Percentiles rank a stretch among this genome's conserved stretches.
phyloP scores from a whole-genome alignment of 2,113 vertebrate genomes.

The Spheniscus mendiculus region DNA sequence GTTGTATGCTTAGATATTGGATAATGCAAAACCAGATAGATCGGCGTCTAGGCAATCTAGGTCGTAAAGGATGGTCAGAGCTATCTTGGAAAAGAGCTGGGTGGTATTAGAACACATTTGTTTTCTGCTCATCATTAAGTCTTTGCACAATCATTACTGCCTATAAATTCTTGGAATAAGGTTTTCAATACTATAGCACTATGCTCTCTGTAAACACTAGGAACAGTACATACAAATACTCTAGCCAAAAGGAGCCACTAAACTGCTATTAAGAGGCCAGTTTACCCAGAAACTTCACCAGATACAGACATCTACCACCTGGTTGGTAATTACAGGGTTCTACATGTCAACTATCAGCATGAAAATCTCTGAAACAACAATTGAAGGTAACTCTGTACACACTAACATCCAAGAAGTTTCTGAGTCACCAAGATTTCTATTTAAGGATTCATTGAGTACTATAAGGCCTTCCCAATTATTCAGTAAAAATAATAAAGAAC shows the following conservation, averaged over 20 bases:
- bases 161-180: not conserved
- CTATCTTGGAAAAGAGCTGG: not conserved
- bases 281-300: not conserved
- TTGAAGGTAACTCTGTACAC: not conserved
- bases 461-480: not conserved
- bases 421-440: not conserved
- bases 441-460: not conserved
- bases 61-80: not conserved
- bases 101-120: not conserved
- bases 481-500: not conserved
- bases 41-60: accelerated
- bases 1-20: not conserved
- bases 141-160: not conserved
- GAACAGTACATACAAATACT: not conserved
- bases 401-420: not conserved
- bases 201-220: not conserved
- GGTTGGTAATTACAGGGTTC: not conserved
- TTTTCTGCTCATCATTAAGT: not conserved
- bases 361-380: not conserved
- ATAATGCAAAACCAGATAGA: not conserved
- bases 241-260: not conserved
- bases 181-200: not conserved
- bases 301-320: not conserved
- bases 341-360: not conserved
- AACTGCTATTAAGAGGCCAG: not conserved